Conservation (phyloP, 2,888 invertebrate genomes). For the Hylaea fasciaria region DNA sequence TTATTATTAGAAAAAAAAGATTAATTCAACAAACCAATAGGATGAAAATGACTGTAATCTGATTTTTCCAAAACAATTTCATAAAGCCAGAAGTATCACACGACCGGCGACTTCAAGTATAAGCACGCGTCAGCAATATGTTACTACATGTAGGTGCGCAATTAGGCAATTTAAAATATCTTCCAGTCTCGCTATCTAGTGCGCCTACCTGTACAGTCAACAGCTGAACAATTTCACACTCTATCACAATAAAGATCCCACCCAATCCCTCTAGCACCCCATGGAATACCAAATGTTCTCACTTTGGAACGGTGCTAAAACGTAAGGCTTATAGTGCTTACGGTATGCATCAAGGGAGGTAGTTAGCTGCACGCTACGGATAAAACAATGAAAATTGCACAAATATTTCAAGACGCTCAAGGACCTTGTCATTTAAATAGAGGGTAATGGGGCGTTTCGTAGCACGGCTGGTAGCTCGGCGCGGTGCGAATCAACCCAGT, state of each 20-base stretch:
- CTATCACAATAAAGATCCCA: background rate
- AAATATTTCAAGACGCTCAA: constrained; percentile 25
- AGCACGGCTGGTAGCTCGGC: too few relatives aligned
- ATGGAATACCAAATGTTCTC: background rate
- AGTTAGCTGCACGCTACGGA: constrained; percentile 29
- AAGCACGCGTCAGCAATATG: too few relatives aligned
- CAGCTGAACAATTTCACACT: background rate
- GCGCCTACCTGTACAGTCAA: background rate
- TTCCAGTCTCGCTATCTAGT: constrained; percentile 3
- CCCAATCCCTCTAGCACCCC: background rate
- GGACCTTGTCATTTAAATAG: constrained; percentile 4
- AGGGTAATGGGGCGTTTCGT: too few relatives aligned
- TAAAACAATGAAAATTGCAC: constrained; percentile 28
- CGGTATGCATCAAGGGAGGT: constrained; percentile 11
- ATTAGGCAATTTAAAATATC: constrained; percentile 4
- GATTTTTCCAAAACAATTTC: background rate
- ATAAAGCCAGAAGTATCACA: background rate
- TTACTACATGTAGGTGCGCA: background rate
- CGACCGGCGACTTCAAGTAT: too few relatives aligned
- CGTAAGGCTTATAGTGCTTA: background rate
- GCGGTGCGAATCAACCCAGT: too few relatives aligned
- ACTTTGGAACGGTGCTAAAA: constrained; percentile 5
- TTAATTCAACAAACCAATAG: too few relatives aligned
- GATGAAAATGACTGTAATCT: too few relatives aligned
- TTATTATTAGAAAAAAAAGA: too few relatives aligned